Evolutionary conservation across 2,113 vertebrate genomes (phyloP), one percentile per base, ranked within the genome.

Genomic region (Cyprinus carpio): DNA sequence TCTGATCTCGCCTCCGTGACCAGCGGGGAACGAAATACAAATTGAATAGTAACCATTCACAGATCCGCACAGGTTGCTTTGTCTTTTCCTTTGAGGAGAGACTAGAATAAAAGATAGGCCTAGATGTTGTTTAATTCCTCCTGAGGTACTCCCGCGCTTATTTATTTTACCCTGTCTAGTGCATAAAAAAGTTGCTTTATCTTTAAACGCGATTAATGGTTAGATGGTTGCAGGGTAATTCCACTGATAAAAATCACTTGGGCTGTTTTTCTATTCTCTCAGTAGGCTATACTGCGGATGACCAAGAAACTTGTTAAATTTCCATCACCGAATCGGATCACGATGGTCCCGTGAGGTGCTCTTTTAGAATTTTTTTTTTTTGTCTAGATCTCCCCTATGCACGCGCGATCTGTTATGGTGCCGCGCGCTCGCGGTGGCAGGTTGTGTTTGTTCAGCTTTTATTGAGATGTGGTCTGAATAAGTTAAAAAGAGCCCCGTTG

Each of bases 1-100:
- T 99, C 97, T 99, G 98, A 99, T 99, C 97, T 98, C 96, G 96
- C 96, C 97, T 96, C 96, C 94, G 96, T 96, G 96, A 98, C 97
- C 98, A 98, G 97, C 96, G 94, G 97, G 97, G 97, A 99, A 98
- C 96, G 96, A 96, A 96, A 98, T 97, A 98, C 98, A 99, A 99
- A 99, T 99, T 99, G 97, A 99, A 99, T 98, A 97, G 97, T 99
- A 99, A 99, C 97, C 96, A 97, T 99, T 99, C 96, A 96, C 97
- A 98, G 97, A 95, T 96, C 95, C 87, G 91, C 96, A 95, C 96
- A 96, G 95, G 95, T 94, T 89, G 94, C 95, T 98, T 97, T 97
- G 96, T 98, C 95, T 96, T 96, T 95, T 95, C 93, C 94, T 89
- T 80, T 74, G 56, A 84, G 83, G 25, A 51, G 29, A 78, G 69